Evolutionary conservation across 2,888 invertebrate genomes (phyloP).

Genomic region (Hartigia nigra): DNA sequence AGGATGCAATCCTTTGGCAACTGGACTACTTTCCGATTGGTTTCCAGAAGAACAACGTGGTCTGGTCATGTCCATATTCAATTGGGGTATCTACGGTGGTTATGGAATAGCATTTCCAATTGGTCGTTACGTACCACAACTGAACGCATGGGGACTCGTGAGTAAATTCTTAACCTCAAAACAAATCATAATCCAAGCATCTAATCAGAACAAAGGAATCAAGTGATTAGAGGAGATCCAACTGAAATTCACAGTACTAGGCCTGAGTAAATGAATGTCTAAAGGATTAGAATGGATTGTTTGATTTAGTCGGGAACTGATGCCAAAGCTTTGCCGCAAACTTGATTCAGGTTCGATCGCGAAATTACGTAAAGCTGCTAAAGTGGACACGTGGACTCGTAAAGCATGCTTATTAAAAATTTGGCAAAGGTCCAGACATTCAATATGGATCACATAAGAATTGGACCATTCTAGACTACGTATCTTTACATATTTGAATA

Average conservation of each 20-base stretch:
- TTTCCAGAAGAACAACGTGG: constrained; percentile 86
- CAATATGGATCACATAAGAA: neutral
- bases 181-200: neutral
- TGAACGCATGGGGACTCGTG: constrained; percentile 81
- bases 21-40: constrained; percentile 84
- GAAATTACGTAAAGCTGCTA: neutral
- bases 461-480: neutral
- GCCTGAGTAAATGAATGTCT: neutral
- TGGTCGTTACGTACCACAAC: constrained; percentile 83
- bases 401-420: neutral
- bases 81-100: constrained; percentile 96
- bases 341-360: neutral
- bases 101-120: constrained; percentile 94
- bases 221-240: neutral
- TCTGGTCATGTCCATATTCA: constrained; percentile 91
- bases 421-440: neutral
- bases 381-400: neutral
- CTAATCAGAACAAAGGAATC: neutral
- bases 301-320: neutral
- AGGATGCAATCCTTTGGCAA: constrained; percentile 88
- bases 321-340: neutral
- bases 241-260: neutral
- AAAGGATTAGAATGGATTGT: neutral
- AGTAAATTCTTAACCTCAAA: constrained; percentile 45
- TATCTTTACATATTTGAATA: neutral